These are phyloP conservation scores for Corythucha ciliata DNA, from an alignment of 2,888 invertebrate species.

Conservation along the genomic window DNA sequence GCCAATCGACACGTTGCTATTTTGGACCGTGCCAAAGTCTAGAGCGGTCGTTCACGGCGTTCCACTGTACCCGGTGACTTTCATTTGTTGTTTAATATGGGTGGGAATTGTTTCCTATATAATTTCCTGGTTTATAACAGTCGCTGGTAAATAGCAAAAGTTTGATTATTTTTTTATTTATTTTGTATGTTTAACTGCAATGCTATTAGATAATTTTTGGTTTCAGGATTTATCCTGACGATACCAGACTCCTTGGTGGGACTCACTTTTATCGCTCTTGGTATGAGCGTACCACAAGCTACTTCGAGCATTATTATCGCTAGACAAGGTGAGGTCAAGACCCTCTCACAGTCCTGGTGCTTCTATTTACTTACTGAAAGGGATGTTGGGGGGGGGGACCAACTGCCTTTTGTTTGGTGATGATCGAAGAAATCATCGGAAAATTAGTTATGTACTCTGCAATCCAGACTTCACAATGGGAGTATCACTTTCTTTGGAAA, in stretches of 20 bases:
- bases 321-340: slow-evolving; percentile 72
- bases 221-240: slow-evolving; percentile 69
- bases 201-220: not conserved
- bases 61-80: slow-evolving; percentile 53
- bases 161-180: not conserved
- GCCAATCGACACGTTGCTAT: slow-evolving; percentile 75
- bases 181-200: not conserved
- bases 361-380: not conserved
- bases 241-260: slow-evolving; percentile 93
- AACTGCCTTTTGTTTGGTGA: no score
- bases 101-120: slow-evolving; percentile 84
- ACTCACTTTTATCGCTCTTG: slow-evolving; percentile 87
- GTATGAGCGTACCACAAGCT: slow-evolving; percentile 87
- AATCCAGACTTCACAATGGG: no score
- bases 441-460: no score
- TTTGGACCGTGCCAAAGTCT: slow-evolving; percentile 82
- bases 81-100: slow-evolving; percentile 89
- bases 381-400: no score
- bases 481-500: no score
- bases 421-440: no score
- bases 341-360: no score
- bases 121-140: slow-evolving; percentile 93
- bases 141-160: slow-evolving; percentile 59
- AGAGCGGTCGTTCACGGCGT: slow-evolving; percentile 12
- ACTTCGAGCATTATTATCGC: slow-evolving; percentile 89